Conservation (phyloP, 2,797 vertebrate genomes). For the Silurus lanzhouensis region DNA sequence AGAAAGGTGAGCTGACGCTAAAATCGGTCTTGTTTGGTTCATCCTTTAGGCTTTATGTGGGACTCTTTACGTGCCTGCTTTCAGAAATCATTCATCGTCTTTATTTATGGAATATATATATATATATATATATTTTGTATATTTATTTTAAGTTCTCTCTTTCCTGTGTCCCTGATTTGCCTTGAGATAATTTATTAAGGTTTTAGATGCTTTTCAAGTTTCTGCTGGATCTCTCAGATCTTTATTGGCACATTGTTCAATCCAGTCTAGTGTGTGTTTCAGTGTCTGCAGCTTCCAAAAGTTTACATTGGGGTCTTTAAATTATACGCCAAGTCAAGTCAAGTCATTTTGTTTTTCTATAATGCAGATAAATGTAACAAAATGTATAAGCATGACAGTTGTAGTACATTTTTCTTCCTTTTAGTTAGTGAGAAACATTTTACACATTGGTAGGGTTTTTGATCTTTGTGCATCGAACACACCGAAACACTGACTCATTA, state of each 20-base stretch:
- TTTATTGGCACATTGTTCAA: not conserved
- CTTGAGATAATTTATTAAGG: not conserved
- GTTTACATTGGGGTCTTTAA: not conserved
- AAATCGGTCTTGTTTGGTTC: not conserved
- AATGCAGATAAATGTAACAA: not conserved
- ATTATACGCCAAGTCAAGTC: not conserved
- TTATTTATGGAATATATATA: not conserved
- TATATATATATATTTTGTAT: no score
- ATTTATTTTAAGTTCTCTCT: not conserved
- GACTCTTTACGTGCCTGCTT: not conserved
- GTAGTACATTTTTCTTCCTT: not conserved
- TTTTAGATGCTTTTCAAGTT: not conserved
- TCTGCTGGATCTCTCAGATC: not conserved
- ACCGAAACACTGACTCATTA: not conserved
- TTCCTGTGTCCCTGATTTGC: not conserved
- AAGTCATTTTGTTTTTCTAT: not conserved
- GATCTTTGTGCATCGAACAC: not conserved
- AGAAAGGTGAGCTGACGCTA: constrained; percentile 71
- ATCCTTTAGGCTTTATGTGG: not conserved
- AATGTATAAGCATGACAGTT: not conserved
- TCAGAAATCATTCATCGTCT: not conserved
- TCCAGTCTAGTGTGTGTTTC: not conserved
- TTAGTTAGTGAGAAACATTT: not conserved
- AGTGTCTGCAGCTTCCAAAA: not conserved
- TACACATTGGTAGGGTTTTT: not conserved